Evolutionary conservation across 1,140 invertebrate species (phyloP).

Genomic region (Penaeus vannamei): DNA sequence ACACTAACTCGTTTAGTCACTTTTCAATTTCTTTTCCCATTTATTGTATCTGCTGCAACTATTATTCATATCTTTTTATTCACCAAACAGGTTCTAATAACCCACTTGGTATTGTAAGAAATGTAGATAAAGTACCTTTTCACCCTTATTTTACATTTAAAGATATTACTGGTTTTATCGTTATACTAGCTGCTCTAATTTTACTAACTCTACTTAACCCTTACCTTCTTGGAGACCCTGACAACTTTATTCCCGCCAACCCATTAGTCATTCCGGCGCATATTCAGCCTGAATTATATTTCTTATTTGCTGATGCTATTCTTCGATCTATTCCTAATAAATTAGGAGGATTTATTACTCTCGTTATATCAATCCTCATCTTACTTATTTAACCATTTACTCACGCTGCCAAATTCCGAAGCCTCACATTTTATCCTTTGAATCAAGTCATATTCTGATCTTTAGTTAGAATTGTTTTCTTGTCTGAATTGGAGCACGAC

Average conservation of each 20-base stretch:
- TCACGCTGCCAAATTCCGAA: background rate
- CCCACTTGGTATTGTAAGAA: slow-evolving; percentile 76
- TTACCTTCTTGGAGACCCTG: slow-evolving; percentile 35
- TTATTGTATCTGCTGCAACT: slow-evolving; percentile 76
- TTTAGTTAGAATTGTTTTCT: slow-evolving; percentile 75
- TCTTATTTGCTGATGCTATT: slow-evolving; percentile 67
- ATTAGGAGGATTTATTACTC: slow-evolving; percentile 53
- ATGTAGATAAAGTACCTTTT: slow-evolving; percentile 78
- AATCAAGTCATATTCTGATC: slow-evolving; percentile 66
- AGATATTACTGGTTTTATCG: background rate
- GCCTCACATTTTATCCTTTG: background rate
- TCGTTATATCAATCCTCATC: slow-evolving; percentile 22
- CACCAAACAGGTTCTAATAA: slow-evolving; percentile 78
- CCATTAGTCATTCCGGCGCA: too few species aligned
- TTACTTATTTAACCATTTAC: background rate
- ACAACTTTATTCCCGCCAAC: slow-evolving; percentile 18
- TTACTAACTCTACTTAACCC: slow-evolving; percentile 26
- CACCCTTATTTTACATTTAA: slow-evolving; percentile 70
- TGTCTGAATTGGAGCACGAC: slow-evolving; percentile 79
- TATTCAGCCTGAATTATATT: too few species aligned
- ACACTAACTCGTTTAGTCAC: slow-evolving; percentile 81
- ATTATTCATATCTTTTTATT: slow-evolving; percentile 70
- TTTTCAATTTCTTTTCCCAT: slow-evolving; percentile 81
- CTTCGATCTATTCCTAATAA: slow-evolving; percentile 51
- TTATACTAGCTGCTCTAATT: background rate